Percentiles rank a stretch among this genome's conserved stretches.
These are phyloP conservation scores for Torymus aiolomorphi DNA, from an alignment of 2,888 invertebrate species.

Conservation along the genomic window DNA sequence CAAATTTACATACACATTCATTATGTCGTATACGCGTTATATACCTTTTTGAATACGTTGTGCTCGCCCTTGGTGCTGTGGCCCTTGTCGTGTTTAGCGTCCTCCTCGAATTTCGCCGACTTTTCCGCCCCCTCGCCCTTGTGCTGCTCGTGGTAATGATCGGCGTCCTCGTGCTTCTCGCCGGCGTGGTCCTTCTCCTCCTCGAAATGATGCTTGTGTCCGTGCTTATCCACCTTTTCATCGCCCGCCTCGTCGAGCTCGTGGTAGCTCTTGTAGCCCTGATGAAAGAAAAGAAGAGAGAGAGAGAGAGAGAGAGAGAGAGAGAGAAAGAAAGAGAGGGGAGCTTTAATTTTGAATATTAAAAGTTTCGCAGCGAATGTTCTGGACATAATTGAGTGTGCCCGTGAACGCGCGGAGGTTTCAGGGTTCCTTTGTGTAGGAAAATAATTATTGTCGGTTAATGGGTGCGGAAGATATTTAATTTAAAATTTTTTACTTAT, in stretches of 20 bases:
- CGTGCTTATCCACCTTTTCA: constrained; percentile 83
- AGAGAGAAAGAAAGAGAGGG: too few species aligned
- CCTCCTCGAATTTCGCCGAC: constrained; percentile 79
- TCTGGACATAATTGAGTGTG: too few species aligned
- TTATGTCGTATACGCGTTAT: too few species aligned
- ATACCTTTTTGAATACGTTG: constrained; percentile 82
- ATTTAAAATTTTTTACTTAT: too few species aligned
- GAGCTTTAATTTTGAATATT: too few species aligned
- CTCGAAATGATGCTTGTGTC: constrained; percentile 80
- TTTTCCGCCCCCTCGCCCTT: constrained; percentile 84
- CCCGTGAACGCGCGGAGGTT: too few species aligned
- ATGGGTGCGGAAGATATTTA: too few species aligned
- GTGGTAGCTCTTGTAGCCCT: constrained; percentile 77
- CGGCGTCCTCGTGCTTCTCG: constrained; percentile 80
- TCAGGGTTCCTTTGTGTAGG: too few species aligned
- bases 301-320: too few species aligned
- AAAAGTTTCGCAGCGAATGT: too few species aligned
- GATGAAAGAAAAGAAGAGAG: constrained; percentile 11
- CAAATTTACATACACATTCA: too few species aligned
- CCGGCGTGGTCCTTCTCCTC: constrained; percentile 81
- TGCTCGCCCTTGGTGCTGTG: constrained; percentile 86
- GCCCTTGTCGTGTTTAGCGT: constrained; percentile 84
- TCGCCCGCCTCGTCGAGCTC: constrained; percentile 81
- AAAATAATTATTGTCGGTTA: too few species aligned
- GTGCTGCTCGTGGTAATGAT: constrained; percentile 82